Evolutionary conservation across 2,797 vertebrate genomes (phyloP).

Genomic region (Chromobotia macracanthus): DNA sequence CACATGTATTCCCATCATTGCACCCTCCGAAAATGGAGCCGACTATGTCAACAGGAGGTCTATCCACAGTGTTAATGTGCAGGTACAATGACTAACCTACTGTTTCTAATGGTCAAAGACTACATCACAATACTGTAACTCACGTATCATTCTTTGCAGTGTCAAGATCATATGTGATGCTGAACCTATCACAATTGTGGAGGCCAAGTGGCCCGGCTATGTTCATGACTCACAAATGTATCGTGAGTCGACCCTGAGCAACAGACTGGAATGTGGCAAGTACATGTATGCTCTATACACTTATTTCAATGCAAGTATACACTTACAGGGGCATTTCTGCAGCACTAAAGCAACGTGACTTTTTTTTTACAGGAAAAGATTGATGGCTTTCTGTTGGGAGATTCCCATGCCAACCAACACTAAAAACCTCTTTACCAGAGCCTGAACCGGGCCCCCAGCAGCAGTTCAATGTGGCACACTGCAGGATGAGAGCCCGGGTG

Average conservation of each 20-base stretch:
- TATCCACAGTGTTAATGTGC: background rate
- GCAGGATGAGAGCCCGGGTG: background rate
- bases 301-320: too few relatives aligned
- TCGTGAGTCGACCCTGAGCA: slow-evolving; percentile 1
- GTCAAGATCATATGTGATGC: background rate
- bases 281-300: background rate
- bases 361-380: background rate
- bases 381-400: too few relatives aligned
- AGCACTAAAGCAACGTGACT: too few relatives aligned
- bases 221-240: background rate
- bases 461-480: slow-evolving; percentile 7
- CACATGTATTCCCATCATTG: background rate
- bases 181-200: background rate
- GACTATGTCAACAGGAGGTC: background rate
- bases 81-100: too few relatives aligned
- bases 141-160: background rate
- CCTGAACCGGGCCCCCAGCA: background rate
- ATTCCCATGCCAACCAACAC: too few relatives aligned
- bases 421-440: background rate
- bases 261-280: slow-evolving; percentile 1
- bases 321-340: too few relatives aligned
- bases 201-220: background rate
- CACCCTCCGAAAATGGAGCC: background rate
- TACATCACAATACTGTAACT: too few relatives aligned
- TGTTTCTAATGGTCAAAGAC: background rate